A percentile compares a stretch with the other conserved stretches of the same genome.
phyloP scores from a whole-genome alignment of 2,797 vertebrate genomes.

The Cheirogaleus major region DNA sequence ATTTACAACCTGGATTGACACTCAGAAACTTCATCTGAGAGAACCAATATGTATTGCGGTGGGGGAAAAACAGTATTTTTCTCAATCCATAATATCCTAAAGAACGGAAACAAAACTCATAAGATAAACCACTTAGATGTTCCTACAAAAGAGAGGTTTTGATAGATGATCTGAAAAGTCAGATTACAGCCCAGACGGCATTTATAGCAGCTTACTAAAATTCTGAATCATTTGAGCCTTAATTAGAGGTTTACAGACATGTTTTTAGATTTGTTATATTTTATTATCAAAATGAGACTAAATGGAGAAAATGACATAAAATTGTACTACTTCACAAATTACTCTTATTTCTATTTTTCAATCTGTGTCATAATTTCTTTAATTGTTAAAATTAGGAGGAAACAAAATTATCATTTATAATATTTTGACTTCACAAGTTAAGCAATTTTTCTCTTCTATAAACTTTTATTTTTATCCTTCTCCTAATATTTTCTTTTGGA shows the following conservation, averaged over 20 bases:
- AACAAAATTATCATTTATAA: neutral
- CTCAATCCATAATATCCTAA: neutral
- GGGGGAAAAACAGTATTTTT: neutral
- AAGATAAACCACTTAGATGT: neutral
- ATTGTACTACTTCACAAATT: neutral
- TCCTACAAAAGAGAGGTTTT: neutral
- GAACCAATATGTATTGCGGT: neutral
- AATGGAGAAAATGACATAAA: neutral
- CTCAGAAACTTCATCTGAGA: neutral
- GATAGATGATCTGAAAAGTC: neutral
- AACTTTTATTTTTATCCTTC: neutral
- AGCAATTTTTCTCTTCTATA: neutral
- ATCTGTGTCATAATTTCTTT: neutral
- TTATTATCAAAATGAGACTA: neutral
- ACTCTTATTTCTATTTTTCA: neutral
- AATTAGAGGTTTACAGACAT: neutral
- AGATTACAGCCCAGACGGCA: neutral
- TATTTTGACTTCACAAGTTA: slow-evolving; percentile 37
- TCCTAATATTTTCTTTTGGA: neutral
- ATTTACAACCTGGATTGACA: neutral
- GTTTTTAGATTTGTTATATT: slow-evolving; percentile 1
- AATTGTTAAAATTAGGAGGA: slow-evolving; percentile 5
- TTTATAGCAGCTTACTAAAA: neutral
- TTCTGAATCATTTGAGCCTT: neutral
- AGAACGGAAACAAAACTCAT: neutral